A percentile compares a stretch with the other conserved stretches of the same genome.
phyloP scores from a whole-genome alignment of 2,888 invertebrate species.

The Selenia dentaria region DNA sequence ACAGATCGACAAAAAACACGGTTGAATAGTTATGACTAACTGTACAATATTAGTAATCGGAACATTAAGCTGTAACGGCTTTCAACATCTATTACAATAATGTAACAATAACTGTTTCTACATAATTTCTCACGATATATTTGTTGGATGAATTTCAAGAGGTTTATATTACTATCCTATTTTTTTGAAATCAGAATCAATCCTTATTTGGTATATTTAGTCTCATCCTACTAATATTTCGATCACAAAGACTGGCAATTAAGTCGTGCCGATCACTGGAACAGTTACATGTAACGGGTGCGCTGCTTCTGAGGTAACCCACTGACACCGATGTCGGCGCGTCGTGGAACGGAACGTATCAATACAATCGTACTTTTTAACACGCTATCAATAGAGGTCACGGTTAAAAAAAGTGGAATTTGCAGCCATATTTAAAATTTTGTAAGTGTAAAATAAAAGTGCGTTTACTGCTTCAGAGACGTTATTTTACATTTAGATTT shows the following conservation, averaged over 20 bases:
- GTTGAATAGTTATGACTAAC: conserved; percentile 50
- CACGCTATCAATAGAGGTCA: conserved; percentile 22
- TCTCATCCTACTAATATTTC: conserved; percentile 52
- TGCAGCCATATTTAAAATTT: neutral
- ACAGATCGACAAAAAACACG: conserved; percentile 44
- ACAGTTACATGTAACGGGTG: conserved; percentile 80
- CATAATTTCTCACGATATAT: conserved; percentile 1
- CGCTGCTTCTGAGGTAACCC: conserved; percentile 70
- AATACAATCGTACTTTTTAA: conserved; percentile 42
- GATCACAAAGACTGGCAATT: conserved; percentile 58
- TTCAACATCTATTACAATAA: conserved; percentile 9
- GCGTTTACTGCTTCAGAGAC: too few relatives aligned
- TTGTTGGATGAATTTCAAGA: too few relatives aligned
- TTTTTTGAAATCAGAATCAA: neutral
- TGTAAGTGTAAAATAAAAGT: neutral
- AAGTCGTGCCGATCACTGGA: conserved; percentile 62
- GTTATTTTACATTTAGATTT: too few relatives aligned
- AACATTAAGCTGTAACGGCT: conserved; percentile 21
- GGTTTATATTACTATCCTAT: too few relatives aligned
- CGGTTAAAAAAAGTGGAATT: conserved; percentile 3
- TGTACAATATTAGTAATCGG: conserved; percentile 53
- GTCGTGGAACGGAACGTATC: conserved; percentile 53
- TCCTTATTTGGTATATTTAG: neutral
- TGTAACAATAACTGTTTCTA: conserved; percentile 1
- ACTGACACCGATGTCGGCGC: conserved; percentile 73